phyloP scores from a whole-genome alignment of 2,888 invertebrate genomes.

The Horisme vitalbata region DNA sequence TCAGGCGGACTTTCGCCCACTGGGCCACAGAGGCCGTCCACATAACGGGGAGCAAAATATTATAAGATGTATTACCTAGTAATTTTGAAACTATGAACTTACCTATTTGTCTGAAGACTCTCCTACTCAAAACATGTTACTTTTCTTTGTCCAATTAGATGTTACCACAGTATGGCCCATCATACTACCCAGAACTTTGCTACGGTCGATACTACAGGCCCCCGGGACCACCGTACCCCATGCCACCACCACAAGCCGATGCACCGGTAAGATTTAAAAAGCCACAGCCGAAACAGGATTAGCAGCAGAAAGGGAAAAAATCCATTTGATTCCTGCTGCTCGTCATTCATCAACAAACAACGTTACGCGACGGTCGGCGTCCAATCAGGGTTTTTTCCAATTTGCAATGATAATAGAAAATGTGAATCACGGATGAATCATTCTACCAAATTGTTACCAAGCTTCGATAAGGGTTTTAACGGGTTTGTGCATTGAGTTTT shows the following conservation, averaged over 20 bases:
- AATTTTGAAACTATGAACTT: too few species aligned
- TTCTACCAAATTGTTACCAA: background rate
- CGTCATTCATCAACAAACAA: too few species aligned
- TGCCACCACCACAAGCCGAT: conserved; percentile 77
- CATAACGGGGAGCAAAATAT: too few species aligned
- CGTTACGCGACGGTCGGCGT: too few species aligned
- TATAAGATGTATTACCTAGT: too few species aligned
- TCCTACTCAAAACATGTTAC: too few species aligned
- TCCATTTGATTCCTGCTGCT: too few species aligned
- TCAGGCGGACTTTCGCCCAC: too few species aligned
- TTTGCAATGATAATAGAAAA: background rate
- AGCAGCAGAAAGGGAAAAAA: too few species aligned
- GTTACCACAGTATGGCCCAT: conserved; percentile 71
- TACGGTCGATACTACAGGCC: conserved; percentile 72
- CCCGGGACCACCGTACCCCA: conserved; percentile 77
- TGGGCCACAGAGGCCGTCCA: too few species aligned
- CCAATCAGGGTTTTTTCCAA: background rate
- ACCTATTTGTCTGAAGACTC: too few species aligned
- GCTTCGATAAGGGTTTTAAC: background rate
- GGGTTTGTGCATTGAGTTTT: background rate
- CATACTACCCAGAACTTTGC: conserved; percentile 75
- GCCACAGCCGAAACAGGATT: too few species aligned
- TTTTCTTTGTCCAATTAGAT: conserved; percentile 49
- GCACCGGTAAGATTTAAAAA: conserved; percentile 63
- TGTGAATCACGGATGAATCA: conserved; percentile 14